Evolutionary conservation across 2,888 invertebrate species (phyloP).

Genomic region (Melanophora roralis): DNA sequence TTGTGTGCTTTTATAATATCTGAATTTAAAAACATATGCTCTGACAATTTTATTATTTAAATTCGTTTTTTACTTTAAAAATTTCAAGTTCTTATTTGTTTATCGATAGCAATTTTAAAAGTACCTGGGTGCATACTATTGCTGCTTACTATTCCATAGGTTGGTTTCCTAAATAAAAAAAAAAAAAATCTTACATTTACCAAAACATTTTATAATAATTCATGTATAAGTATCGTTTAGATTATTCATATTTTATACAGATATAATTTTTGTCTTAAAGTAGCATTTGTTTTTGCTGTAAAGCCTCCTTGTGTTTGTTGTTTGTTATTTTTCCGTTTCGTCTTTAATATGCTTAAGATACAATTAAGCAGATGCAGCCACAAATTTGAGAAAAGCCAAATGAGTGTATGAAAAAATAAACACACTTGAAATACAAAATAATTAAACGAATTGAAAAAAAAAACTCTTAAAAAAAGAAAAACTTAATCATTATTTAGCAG

Average conservation of each 20-base stretch:
- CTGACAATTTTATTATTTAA: not conserved
- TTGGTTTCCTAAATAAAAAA: not conserved
- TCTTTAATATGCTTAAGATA: constrained; percentile 58
- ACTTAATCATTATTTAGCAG: constrained; percentile 49
- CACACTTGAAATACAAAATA: constrained; percentile 47
- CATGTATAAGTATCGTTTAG: constrained; percentile 57
- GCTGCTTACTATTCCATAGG: not conserved
- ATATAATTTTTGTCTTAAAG: constrained; percentile 9
- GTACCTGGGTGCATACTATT: not conserved
- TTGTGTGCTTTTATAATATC: too few relatives aligned
- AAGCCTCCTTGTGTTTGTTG: constrained; percentile 35
- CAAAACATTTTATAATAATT: constrained; percentile 56
- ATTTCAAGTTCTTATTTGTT: too few relatives aligned
- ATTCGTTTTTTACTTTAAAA: not conserved
- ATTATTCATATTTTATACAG: constrained; percentile 52
- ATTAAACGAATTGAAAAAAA: constrained; percentile 43
- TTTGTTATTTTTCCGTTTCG: constrained; percentile 16
- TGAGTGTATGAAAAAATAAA: constrained; percentile 10
- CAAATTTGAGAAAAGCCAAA: constrained; percentile 13
- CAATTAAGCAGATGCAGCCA: constrained; percentile 57
- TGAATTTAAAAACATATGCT: too few relatives aligned
- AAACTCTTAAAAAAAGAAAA: constrained; percentile 41
- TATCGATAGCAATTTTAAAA: too few relatives aligned
- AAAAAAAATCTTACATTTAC: constrained; percentile 51
- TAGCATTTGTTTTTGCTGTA: too few relatives aligned